phyloP scores from a whole-genome alignment of 2,888 invertebrate genomes.

The Cheiracanthium punctorium region DNA sequence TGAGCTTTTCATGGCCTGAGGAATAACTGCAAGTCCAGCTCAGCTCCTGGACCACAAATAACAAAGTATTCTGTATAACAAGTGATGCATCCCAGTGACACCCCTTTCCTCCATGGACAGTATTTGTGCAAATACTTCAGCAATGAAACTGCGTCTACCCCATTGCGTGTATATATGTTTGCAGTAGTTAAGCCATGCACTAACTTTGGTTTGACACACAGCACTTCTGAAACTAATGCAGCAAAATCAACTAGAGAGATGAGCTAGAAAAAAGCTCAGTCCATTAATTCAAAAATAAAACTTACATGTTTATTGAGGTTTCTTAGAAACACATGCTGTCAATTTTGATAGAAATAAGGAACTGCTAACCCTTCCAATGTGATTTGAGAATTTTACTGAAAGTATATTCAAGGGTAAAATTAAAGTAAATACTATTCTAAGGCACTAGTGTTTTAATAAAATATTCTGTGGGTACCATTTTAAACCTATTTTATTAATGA shows the following conservation, averaged over 20 bases:
- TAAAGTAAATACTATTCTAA: no score
- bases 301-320: no score
- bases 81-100: slow-evolving; percentile 42
- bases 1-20: slow-evolving; percentile 76
- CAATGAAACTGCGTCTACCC: slow-evolving; percentile 39
- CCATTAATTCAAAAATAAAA: no score
- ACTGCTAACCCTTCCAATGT: no score
- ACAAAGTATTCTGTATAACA: slow-evolving; percentile 46
- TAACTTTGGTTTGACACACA: neutral
- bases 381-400: no score
- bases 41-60: neutral
- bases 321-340: no score
- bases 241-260: neutral
- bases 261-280: no score
- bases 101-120: slow-evolving; percentile 26
- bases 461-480: no score
- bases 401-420: no score
- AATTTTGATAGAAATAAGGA: no score
- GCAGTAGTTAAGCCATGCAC: neutral
- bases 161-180: slow-evolving; percentile 38
- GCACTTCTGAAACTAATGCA: neutral
- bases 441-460: no score
- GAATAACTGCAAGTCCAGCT: neutral
- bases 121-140: slow-evolving; percentile 47
- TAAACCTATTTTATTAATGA: no score